These are phyloP conservation scores for Pygmarrhopalites habei DNA, from an alignment of 1,140 invertebrate genomes.

Conservation along the genomic window DNA sequence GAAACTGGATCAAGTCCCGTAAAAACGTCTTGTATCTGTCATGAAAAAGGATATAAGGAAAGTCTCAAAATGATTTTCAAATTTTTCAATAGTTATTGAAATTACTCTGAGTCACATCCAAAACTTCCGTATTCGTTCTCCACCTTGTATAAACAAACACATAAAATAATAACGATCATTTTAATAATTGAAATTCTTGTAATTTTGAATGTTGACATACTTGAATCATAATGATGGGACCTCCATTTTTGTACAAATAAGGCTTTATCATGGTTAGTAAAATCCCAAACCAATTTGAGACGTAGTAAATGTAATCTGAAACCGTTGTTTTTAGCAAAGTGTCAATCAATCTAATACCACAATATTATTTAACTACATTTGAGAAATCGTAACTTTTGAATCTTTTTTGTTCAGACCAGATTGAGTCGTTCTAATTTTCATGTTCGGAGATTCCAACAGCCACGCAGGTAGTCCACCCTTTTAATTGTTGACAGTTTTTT, in stretches of 20 bases:
- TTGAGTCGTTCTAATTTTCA: not conserved
- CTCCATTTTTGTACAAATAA: constrained; percentile 49
- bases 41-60: too few species aligned
- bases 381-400: not conserved
- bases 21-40: constrained; percentile 43
- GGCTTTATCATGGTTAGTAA: constrained; percentile 47
- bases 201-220: constrained; percentile 42
- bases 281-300: constrained; percentile 47
- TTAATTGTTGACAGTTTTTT: not conserved
- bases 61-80: too few species aligned
- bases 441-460: not conserved
- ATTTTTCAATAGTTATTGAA: too few species aligned
- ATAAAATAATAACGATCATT: too few species aligned
- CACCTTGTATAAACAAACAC: not conserved
- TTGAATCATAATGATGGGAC: constrained; percentile 51
- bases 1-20: constrained; percentile 42
- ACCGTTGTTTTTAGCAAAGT: not conserved
- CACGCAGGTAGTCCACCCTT: not conserved
- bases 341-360: not conserved
- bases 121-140: constrained; percentile 69
- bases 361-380: not conserved
- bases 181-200: too few species aligned
- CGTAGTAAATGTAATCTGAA: constrained; percentile 44
- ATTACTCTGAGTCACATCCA: too few species aligned
- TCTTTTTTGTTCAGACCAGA: not conserved